A percentile compares a stretch with the other conserved stretches of the same genome.
Conservation (phyloP, 1,140 invertebrate genomes). For the Drosophila parvula region DNA sequence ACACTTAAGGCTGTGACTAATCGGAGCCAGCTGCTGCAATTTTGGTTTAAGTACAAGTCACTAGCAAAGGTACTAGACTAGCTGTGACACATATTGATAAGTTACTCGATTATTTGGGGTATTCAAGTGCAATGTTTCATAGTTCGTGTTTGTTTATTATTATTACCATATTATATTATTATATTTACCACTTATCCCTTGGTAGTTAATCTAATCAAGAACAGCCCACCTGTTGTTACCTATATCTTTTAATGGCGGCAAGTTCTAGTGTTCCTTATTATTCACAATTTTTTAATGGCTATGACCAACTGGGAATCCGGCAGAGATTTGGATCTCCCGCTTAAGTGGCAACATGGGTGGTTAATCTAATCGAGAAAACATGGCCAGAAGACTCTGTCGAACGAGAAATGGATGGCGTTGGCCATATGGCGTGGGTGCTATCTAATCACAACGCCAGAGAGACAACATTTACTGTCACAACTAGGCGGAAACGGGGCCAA, state of each 20-base stretch:
- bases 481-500: slow-evolving; percentile 43
- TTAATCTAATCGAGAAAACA: slow-evolving; percentile 42
- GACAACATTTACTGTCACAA: slow-evolving; percentile 37
- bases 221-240: neutral
- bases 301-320: slow-evolving; percentile 12
- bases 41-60: neutral
- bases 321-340: slow-evolving; percentile 12
- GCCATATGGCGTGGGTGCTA: slow-evolving; percentile 46
- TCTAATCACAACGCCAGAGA: slow-evolving; percentile 44
- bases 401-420: slow-evolving; percentile 13
- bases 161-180: too few relatives aligned
- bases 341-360: neutral
- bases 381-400: slow-evolving; percentile 4
- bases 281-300: neutral
- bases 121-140: neutral
- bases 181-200: neutral
- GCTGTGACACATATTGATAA: neutral
- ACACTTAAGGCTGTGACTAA: slow-evolving; percentile 9
- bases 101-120: neutral
- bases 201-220: slow-evolving; percentile 7
- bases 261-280: neutral
- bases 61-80: neutral
- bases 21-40: neutral
- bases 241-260: slow-evolving; percentile 1
- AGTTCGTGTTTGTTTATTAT: slow-evolving; percentile 1